A percentile compares a stretch with the other conserved stretches of the same genome.
Conservation (phyloP, 2,113 vertebrate genomes). For the Phrynocephalus versicolor region DNA sequence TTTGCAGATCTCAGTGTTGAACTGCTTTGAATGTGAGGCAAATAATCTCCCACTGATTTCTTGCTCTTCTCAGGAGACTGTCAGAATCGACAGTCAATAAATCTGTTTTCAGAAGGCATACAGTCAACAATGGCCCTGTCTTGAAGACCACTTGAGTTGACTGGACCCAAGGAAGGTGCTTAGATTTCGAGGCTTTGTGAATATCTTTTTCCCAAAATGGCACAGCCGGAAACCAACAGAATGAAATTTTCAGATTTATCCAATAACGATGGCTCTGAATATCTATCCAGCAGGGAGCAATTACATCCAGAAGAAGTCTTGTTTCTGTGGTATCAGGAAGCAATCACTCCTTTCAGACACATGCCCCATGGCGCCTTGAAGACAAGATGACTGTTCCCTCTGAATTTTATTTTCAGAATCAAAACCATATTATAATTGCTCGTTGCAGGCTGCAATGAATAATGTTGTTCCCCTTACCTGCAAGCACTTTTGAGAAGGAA, state of each 20-base stretch:
- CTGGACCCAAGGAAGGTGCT: neutral
- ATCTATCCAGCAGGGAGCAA: neutral
- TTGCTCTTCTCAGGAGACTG: neutral
- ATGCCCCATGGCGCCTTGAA: neutral
- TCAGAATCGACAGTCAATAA: too few species aligned
- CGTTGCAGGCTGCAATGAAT: constrained; percentile 15
- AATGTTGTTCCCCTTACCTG: constrained; percentile 32
- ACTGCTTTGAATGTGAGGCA: neutral
- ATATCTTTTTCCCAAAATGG: neutral
- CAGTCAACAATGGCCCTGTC: neutral
- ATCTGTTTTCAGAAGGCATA: neutral
- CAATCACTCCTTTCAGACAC: neutral
- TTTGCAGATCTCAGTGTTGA: neutral
- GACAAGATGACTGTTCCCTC: neutral
- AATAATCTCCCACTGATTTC: neutral
- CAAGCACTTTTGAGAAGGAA: constrained; percentile 10
- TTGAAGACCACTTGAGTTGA: neutral
- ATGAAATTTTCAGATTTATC: neutral
- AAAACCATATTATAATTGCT: constrained; percentile 34
- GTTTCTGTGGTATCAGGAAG: neutral
- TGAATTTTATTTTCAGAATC: constrained; percentile 7
- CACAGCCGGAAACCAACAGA: neutral
- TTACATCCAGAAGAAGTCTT: neutral
- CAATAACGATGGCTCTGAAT: neutral
- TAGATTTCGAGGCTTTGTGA: too few species aligned